Evolutionary conservation across 2,797 vertebrate genomes (phyloP), one percentile per base, ranked within the genome.

Genomic region (Bradypodion pumilum): DNA sequence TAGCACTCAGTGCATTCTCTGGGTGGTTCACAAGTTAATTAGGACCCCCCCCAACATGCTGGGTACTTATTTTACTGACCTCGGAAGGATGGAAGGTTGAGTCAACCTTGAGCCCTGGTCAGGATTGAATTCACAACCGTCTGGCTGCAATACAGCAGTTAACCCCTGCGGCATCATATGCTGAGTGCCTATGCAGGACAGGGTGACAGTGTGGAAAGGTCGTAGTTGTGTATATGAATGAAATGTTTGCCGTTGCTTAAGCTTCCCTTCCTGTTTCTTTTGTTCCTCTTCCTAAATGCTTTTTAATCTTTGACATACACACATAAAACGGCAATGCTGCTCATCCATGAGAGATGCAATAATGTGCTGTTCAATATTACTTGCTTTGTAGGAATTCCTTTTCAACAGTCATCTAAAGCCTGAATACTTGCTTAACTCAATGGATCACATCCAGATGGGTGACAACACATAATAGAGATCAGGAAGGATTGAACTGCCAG

Each of bases 401-500:
- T 90, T 90, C 56, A 82, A 88, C 80, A 82, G 59, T n/a, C 25
- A 88, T 90, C 52, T 46, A 76, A 84, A 69, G 10, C 49, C 72
- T 89, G 83, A 90, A 85, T 90, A 91, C 78, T 90, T 93, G 68
- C 82, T 88, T 56, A 32, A 21, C 70, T 90, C 85, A 37, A 87
- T 82, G 89, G 90, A 85, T 70, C 89, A 63, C 82, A 68, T 92
- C 82, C 84, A 91, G 78, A 49, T 87, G 88, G 85, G 89, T 89
- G 88, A 79, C 73, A 90, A 85, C 79, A 37, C 59, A 56, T 80
- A 90, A 92, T 0, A 88, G 91, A 93, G 85, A 77, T 85, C 90
- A 92, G 91, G 82, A 92, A 86, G 73, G 72, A 86, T 83, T 81
- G 44, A 65, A 78, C 89, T 86, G 74, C 81, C 90, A 62, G 8